Conservation (phyloP, 2,113 vertebrate species). For the Phasianus colchicus region DNA sequence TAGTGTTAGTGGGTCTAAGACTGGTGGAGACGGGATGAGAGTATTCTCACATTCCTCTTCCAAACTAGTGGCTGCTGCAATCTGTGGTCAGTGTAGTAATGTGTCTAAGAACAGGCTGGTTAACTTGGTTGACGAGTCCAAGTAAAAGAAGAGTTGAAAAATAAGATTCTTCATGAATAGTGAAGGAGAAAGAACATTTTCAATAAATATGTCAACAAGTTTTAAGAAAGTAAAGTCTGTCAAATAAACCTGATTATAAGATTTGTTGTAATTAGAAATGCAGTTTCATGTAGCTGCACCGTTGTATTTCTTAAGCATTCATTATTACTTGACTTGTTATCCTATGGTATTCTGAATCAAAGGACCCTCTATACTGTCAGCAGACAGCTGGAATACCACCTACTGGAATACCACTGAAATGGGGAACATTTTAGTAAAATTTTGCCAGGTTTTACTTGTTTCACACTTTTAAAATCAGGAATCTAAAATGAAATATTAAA, state of each 20-base stretch:
- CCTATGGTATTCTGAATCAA: not conserved
- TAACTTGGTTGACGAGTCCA: not conserved
- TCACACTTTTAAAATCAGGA: not conserved
- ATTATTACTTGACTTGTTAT: not conserved
- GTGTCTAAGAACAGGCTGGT: not conserved
- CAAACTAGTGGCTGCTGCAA: not conserved
- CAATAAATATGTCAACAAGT: not conserved
- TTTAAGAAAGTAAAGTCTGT: not conserved
- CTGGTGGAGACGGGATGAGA: not conserved
- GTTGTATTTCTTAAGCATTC: not conserved
- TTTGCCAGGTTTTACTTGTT: not conserved
- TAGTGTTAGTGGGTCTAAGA: not conserved
- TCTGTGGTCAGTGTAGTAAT: not conserved
- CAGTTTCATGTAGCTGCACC: not conserved
- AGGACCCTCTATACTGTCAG: not conserved
- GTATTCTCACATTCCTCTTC: not conserved
- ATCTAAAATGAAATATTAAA: not conserved
- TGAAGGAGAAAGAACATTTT: not conserved
- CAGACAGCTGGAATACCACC: not conserved
- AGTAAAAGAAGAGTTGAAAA: slow-evolving; percentile 8
- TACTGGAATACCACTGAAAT: not conserved
- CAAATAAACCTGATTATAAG: not conserved
- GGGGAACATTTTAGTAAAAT: not conserved
- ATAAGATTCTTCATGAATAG: not conserved
- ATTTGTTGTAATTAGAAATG: not conserved